Evolutionary conservation across 2,113 vertebrate species (phyloP).

Genomic region (Ochotona curzoniae): DNA sequence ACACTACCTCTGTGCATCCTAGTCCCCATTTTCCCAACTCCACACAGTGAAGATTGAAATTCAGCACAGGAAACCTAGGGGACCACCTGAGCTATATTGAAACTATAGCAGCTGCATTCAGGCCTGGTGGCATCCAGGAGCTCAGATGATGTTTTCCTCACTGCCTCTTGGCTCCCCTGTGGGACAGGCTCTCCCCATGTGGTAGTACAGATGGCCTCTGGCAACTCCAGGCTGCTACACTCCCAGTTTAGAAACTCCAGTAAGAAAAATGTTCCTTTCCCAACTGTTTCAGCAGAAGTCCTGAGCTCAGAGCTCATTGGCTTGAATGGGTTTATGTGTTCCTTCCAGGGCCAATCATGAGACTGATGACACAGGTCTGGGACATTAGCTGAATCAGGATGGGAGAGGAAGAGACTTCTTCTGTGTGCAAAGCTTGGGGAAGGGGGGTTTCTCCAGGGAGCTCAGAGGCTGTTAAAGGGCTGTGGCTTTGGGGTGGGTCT

Average conservation of each 20-base stretch:
- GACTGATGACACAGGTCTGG: neutral
- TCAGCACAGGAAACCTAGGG: no score
- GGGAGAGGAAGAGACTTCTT: neutral
- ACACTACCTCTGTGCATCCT: no score
- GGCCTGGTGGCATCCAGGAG: slow-evolving; percentile 50
- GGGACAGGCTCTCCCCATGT: neutral
- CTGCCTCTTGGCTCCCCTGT: slow-evolving; percentile 31
- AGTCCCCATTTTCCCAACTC: no score
- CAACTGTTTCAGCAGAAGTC: slow-evolving; percentile 25
- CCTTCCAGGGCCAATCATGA: neutral
- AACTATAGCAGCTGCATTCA: neutral
- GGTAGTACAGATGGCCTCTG: slow-evolving; percentile 55
- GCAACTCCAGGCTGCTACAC: slow-evolving; percentile 50
- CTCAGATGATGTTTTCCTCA: neutral
- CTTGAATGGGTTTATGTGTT: slow-evolving; percentile 7
- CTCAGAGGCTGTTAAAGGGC: neutral
- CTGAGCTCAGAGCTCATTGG: slow-evolving; percentile 17
- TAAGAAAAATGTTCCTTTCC: slow-evolving; percentile 41
- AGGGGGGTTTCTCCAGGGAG: neutral
- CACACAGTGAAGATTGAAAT: no score
- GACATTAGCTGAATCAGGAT: neutral
- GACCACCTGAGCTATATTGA: no score
- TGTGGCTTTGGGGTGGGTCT: neutral
- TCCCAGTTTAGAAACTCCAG: slow-evolving; percentile 64
- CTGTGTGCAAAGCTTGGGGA: neutral